Base-by-base conservation (phyloP, 2,888 invertebrate species). In the Plusia festucae region DNA sequence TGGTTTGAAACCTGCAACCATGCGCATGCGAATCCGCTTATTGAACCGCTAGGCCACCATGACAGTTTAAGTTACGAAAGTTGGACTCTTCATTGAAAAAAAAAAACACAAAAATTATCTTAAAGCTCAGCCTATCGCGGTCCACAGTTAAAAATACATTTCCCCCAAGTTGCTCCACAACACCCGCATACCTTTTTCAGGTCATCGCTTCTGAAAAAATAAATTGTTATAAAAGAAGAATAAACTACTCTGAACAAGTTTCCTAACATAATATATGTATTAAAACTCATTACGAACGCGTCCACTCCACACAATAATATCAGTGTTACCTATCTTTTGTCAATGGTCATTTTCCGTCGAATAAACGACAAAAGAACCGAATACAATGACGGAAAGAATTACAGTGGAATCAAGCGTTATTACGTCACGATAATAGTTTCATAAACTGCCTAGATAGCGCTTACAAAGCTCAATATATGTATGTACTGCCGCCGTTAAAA, bases 341-440 rank as follows among this genome's bases (percentile, higher is more conserved):
- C 76, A 76, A 78, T 78, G 82, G 78, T 83, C 84, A 84, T 87
- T 88, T 87, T 81, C 76, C 71, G 68, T 67, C 69, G 76, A 76
- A 67, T 76, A 68, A 81, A 83, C 78, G 82, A 90, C 88, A 91
- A 91, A 88, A 84, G 87, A 84, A 70, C 76, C 60, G 76, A 73
- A 83, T 81, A 88, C 85, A 87, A 84, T 85, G 70, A 86, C 79
- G 78, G 82, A 89, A 89, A 88, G 88, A 90, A 89, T 88, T 85
- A 84, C 84, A 77, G 83, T 85, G 80, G 82, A 88, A 87, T 87
- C 83, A 84, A 88, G 84, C 81, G 83, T 89, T 88, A 91, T 90
- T 89, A 89, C 81, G 81, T 76, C 46, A 56, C 76, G 76, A 73
- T 85, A 85, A 87, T 87, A 86, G 84, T 85, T 81, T 80, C 81